A percentile compares a stretch with the other conserved stretches of the same genome.
Conservation (phyloP, 2,797 vertebrate genomes). For the Glyptemys insculpta region DNA sequence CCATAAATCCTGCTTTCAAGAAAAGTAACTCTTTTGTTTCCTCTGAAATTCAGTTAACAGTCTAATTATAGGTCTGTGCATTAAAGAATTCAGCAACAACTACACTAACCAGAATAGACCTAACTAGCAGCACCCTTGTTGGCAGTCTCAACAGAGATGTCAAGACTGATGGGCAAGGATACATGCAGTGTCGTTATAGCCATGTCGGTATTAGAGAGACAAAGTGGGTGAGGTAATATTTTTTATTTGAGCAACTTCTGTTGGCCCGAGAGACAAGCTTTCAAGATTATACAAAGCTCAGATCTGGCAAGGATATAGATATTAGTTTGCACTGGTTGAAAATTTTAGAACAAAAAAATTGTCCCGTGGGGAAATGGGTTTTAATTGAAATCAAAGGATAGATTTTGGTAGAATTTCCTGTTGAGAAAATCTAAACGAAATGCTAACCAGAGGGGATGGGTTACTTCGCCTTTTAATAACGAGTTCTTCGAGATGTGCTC, state of each 20-base stretch:
- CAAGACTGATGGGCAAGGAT: background rate
- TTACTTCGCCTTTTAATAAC: too few species aligned
- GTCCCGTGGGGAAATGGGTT: background rate
- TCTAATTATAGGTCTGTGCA: slow-evolving; percentile 1
- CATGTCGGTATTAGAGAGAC: background rate
- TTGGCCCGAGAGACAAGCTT: background rate
- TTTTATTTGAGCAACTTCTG: background rate
- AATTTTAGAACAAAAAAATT: background rate
- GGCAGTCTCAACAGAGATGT: background rate
- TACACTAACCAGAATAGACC: background rate
- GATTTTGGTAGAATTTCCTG: background rate
- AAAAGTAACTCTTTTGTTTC: background rate
- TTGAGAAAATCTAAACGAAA: background rate
- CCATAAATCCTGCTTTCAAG: background rate
- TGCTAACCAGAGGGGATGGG: too few species aligned
- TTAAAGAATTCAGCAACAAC: background rate
- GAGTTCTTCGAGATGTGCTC: too few species aligned
- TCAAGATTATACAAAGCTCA: background rate
- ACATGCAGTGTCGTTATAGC: background rate
- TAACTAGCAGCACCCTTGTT: background rate
- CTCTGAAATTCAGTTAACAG: slow-evolving; percentile 31
- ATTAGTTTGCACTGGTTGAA: background rate
- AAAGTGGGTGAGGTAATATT: background rate
- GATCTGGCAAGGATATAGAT: background rate
- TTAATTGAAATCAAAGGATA: background rate